These are phyloP conservation scores for Teleopsis dalmanni DNA, from an alignment of 1,140 invertebrate genomes.

Conservation along the genomic window DNA sequence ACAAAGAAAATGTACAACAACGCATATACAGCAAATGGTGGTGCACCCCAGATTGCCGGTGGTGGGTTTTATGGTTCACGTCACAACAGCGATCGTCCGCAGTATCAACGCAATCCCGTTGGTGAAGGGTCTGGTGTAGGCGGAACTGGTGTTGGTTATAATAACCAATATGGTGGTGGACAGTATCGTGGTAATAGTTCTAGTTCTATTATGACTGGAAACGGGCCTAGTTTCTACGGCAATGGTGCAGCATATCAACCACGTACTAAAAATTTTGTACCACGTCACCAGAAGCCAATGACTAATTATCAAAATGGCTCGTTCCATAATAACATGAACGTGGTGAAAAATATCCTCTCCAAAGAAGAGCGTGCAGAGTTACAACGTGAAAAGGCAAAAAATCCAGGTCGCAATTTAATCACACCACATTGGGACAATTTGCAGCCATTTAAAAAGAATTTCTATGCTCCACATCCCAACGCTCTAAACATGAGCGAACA, in stretches of 20 bases:
- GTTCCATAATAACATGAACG: conserved; percentile 20
- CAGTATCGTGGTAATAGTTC: conserved; percentile 16
- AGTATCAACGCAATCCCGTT: conserved; percentile 20
- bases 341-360: conserved; percentile 33
- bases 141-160: conserved; percentile 21
- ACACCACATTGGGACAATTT: conserved; percentile 84
- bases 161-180: conserved; percentile 17
- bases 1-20: conserved; percentile 13
- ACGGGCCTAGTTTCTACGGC: conserved; percentile 20
- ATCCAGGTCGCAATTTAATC: conserved; percentile 68
- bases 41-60: not conserved
- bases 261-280: conserved; percentile 33
- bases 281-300: conserved; percentile 35
- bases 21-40: conserved; percentile 12
- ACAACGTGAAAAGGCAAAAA: conserved; percentile 57
- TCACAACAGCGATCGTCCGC: conserved; percentile 23
- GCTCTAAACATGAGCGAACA: conserved; percentile 61
- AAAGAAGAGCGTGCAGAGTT: conserved; percentile 49
- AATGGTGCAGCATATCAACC: conserved; percentile 25
- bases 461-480: conserved; percentile 79
- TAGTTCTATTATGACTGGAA: conserved; percentile 27
- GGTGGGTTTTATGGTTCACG: conserved; percentile 16
- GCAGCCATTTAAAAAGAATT: conserved; percentile 82
- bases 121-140: conserved; percentile 18
- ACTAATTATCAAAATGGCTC: conserved; percentile 19